Evolutionary conservation across 2,797 vertebrate species (phyloP), one percentile per base, ranked within the genome.

Genomic region (Ciconia nigra): DNA sequence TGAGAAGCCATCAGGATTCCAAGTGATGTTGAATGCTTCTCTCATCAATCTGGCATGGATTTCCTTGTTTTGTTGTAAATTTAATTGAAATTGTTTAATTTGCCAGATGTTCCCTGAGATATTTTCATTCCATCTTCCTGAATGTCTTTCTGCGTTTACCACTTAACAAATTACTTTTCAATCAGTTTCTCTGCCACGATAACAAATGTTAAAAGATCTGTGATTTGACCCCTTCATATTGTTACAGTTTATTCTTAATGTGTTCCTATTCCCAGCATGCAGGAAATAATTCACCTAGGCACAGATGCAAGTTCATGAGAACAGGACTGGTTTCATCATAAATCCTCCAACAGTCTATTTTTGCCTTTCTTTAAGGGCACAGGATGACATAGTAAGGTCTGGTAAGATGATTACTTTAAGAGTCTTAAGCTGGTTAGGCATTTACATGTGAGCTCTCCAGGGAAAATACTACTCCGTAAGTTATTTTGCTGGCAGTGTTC

Each of bases 331-430:
- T 44, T 89, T 81, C 37, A 62, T 31, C 18, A 47, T 14, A 90
- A 93, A 88, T 83, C 69, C 87, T 70, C 74, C 59, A 72, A 41
- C 31, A 58, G 33, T 21, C 82, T 77, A 67, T 94, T 96, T 97
- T 78, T 92, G 74, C 51, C 52, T 65, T 90, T 63, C 89, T 77
- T 63, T 62, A 61, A 85, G 63, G 65, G 47, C 0, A 0, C 37
- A 33, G 21, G 35, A 74, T 83, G 52, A 78, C 58, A 69, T 0
- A 59, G 46, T 39, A 41, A 89, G 65, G 72, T 35, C 87, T 87
- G 49, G 4, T 84, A 82, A 95, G 83, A 58, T 44, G 61, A 91
- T 93, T 90, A 87, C 74, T 84, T 49, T 72, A 95, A 91, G 85
- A 87, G 42, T 46, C 58, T 95, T 87, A 72, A 51, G 52, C 44